Base-by-base conservation (phyloP, 2,888 invertebrate genomes). In the Limnephilus auricula region DNA sequence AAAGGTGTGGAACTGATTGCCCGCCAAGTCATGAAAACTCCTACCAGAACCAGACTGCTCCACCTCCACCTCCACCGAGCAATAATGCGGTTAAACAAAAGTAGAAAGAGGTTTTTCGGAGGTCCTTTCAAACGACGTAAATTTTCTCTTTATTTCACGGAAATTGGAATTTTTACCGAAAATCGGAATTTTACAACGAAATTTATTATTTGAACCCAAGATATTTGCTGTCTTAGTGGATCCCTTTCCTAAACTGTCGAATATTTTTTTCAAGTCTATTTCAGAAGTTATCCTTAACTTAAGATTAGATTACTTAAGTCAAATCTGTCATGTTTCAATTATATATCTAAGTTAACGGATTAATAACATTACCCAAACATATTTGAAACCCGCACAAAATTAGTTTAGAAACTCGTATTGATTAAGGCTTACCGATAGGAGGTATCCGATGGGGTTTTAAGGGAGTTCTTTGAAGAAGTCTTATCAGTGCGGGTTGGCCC, bases 391-490 rank as follows among this genome's bases (percentile, higher is more conserved):
- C 65, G 65, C 65, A 65, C 80, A 25, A 86, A 86, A 31, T 79
- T 79, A 45, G 79, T 86, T 85, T 12, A 79, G n/a, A 79, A 79
- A 86, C 86, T 86, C 18, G 65, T 86, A 86, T 86, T 86, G 86
- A 86, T 86, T 86, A 86, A 65, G 86, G 86, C 50, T 65, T 86
- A 86, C 90, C 86, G 86, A 90, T 86, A 86, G 78, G 50, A 40
- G 12, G 78, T 40, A 50, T 89, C 82, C 25, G 86, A 86, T 79
- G 37, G 80, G 90, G 86, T 82, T 65, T 65, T 82, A 80, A 91
- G 91, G 91, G 90, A 86, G 80, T 88, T 84, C 89, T 91, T 91
- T 91, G 91, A 91, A 91, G 91, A 91, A 91, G 90, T 82, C 92
- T 92, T 92, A 92, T 92, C 92, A 89, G 89, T 90, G 91, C 84